Percentiles rank a stretch among this genome's conserved stretches.
Conservation (phyloP, 2,888 invertebrate genomes). For the Diarsia mendica region DNA sequence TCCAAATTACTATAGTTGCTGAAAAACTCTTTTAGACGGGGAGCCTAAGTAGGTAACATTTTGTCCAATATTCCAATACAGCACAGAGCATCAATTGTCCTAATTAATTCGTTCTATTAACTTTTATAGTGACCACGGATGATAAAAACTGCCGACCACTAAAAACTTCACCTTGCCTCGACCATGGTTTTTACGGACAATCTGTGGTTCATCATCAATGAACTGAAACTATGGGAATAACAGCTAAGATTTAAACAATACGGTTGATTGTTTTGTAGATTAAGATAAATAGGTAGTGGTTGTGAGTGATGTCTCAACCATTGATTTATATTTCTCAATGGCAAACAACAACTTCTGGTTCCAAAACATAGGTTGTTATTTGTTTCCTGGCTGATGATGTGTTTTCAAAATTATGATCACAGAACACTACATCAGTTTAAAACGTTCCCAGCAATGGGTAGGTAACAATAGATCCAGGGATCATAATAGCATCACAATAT, state of each 20-base stretch:
- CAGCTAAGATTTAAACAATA: constrained; percentile 19
- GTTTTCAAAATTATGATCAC: no score
- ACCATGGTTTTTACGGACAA: constrained; percentile 62
- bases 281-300: neutral
- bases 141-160: constrained; percentile 45
- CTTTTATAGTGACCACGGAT: constrained; percentile 21
- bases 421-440: no score
- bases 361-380: neutral
- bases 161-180: constrained; percentile 61
- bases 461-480: no score
- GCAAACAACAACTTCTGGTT: neutral
- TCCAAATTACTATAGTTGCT: neutral
- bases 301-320: neutral
- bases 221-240: constrained; percentile 46
- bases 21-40: neutral
- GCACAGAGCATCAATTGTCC: constrained; percentile 4
- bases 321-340: neutral
- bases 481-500: no score
- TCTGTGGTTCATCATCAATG: constrained; percentile 41
- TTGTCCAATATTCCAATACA: neutral
- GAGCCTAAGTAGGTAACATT: neutral
- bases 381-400: neutral
- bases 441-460: no score
- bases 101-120: constrained; percentile 45
- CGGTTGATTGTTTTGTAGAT: neutral